Evolutionary conservation across 2,888 invertebrate species (phyloP), one percentile per base, ranked within the genome.

Genomic region (Anthophora plumipes): DNA sequence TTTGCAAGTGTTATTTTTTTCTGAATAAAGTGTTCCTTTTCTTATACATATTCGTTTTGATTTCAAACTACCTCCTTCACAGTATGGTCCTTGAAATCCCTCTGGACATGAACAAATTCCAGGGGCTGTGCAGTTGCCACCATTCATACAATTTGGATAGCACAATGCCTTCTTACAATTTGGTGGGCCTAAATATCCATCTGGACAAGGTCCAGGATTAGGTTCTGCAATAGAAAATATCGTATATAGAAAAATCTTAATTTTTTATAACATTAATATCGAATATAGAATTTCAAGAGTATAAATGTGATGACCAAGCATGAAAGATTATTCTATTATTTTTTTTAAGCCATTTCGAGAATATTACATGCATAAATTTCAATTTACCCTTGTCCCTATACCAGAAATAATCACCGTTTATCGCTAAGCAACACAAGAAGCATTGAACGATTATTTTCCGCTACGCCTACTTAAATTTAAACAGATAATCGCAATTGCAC

Each of bases 61-160:
- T 59, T 50, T 43, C 48, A 68, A 63, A 82, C 93, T 93, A 97
- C 98, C 98, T 94, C 97, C 98, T 95, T 98, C 98, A 91, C 98
- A 98, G 91, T 97, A 97, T 25, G 97, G 95, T 60, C 98, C 98
- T 94, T 98, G 98, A 94, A 97, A 98, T 14, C 98, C 98, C n/a
- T 96, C 95, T 17, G 97, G 97, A 90, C 98, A 98, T 82, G 97
- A 97, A 92, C 98, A 98, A 4, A 97, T 94, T 1, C 98, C 98
- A 6, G 98, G 98, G 41, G 97, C 97, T 22, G 97, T 97, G 92
- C 98, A 98, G 91, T 97, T 97, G 11, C 98, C 98, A 8, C 98
- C 98, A 93, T 98, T 98, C 96, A 98, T 96, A 91, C 98, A 98
- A 91, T 97, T 97, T 43, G 98, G 98, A 94, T 98, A 98, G 92